Evolutionary conservation across 2,113 vertebrate genomes (phyloP).

Genomic region (Dromiciops gliroides): DNA sequence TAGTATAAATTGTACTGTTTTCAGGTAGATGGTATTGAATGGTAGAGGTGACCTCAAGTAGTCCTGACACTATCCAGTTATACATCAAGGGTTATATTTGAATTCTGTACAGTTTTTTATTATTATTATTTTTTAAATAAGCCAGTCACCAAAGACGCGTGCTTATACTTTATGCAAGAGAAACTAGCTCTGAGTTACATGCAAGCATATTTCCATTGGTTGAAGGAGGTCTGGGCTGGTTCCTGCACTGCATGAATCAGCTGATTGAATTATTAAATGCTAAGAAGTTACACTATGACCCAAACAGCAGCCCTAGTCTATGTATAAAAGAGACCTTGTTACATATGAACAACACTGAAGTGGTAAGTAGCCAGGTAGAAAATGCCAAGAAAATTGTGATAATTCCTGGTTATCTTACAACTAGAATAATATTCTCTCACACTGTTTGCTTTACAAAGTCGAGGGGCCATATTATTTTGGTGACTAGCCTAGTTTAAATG

Average conservation of each 20-base stretch:
- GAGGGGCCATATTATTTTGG: constrained; percentile 77
- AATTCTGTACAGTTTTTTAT: constrained; percentile 71
- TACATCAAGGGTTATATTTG: constrained; percentile 72
- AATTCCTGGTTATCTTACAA: constrained; percentile 72
- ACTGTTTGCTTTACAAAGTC: constrained; percentile 73
- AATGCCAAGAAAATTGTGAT: constrained; percentile 61
- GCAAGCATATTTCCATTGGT: constrained; percentile 75
- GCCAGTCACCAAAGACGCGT: constrained; percentile 70
- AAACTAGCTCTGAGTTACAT: constrained; percentile 74
- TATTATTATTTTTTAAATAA: constrained; percentile 73
- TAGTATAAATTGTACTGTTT: constrained; percentile 80
- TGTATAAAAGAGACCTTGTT: constrained; percentile 75
- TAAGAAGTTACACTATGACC: constrained; percentile 50
- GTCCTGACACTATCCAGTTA: constrained; percentile 77
- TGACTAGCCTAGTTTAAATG: constrained; percentile 79
- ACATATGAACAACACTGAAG: constrained; percentile 80
- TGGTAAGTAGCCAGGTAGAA: constrained; percentile 75
- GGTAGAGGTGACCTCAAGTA: constrained; percentile 68
- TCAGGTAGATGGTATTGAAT: constrained; percentile 75
- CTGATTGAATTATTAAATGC: constrained; percentile 31
- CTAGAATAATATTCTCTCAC: constrained; percentile 74
- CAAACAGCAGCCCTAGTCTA: constrained; percentile 69
- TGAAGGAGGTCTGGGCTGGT: constrained; percentile 77
- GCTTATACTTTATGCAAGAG: constrained; percentile 70
- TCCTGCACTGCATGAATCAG: constrained; percentile 68